A percentile compares a stretch with the other conserved stretches of the same genome.
These are phyloP conservation scores for Lerema accius DNA, from an alignment of 1,140 invertebrate species.

Conservation along the genomic window DNA sequence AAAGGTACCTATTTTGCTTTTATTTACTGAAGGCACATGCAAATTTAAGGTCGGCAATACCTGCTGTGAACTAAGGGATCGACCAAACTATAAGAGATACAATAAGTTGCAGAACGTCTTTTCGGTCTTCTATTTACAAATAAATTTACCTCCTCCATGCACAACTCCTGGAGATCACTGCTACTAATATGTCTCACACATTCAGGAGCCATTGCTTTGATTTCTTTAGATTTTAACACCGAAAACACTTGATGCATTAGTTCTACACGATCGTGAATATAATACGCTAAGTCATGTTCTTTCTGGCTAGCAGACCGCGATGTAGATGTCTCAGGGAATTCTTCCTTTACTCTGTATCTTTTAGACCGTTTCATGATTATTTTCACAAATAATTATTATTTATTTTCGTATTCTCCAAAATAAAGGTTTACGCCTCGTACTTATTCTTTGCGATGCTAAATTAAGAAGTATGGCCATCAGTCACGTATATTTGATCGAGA, in stretches of 20 bases:
- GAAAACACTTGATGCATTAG: conserved; percentile 86
- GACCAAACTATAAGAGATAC: too few relatives aligned
- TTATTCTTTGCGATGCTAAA: too few relatives aligned
- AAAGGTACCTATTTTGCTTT: too few relatives aligned
- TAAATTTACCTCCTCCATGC: conserved; percentile 85
- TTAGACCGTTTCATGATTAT: conserved; percentile 55
- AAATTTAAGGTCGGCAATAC: too few relatives aligned
- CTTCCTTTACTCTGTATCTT: conserved; percentile 58
- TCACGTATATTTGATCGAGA: background rate
- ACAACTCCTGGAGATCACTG: conserved; percentile 85
- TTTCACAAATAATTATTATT: background rate
- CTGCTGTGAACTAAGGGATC: too few relatives aligned
- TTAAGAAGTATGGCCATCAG: background rate
- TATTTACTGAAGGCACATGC: too few relatives aligned
- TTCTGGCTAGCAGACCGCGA: conserved; percentile 38
- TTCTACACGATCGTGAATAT: conserved; percentile 85
- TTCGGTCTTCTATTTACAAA: too few relatives aligned
- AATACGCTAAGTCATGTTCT: conserved; percentile 83
- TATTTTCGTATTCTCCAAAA: background rate
- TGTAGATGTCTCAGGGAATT: conserved; percentile 53
- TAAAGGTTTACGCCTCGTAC: too few relatives aligned
- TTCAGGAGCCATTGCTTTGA: conserved; percentile 84
- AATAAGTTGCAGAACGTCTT: too few relatives aligned
- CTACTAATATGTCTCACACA: conserved; percentile 82
- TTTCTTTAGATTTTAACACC: conserved; percentile 84